Base-by-base conservation (phyloP, 2,888 invertebrate species). In the Carcina quercana region DNA sequence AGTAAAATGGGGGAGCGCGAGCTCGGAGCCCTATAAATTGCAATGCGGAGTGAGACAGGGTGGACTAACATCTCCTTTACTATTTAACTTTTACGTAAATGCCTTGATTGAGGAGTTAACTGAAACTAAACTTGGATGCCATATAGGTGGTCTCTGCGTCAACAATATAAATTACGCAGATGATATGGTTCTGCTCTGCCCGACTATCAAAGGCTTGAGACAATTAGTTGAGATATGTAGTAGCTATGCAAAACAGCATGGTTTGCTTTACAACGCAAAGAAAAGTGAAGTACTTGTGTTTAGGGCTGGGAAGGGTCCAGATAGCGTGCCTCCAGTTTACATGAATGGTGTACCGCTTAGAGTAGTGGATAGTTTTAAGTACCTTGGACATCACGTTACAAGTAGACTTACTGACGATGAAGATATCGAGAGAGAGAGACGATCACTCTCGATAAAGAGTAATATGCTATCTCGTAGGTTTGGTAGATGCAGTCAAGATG, bases 11-110 rank as follows among this genome's bases (percentile, higher is more conserved):
- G 37, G 14, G 2, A 21, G 17, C 8, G 15, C 27, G 5, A 8
- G 29, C 6, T 37, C 35, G 10, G 30, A 32, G 11, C 26, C 13
- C n/a, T 38, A 34, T 25, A 22, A 22, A 17, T 15, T 38, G 34
- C 30, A 31, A 17, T 42, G 40, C 27, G 40, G 39, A n/a, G 40
- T 40, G 25, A 37, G 40, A 17, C 42, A 42, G 36, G 33, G 37
- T 7, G 29, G 29, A 2, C 15, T 29, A 13, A 29, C 29, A 3
- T 29, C 29, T 8, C 22, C 29, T 2, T 3, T 8, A 3, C 29
- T 29, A 5, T 29, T 29, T 13, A 29, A 29, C 22, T n/a, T 29
- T 3, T 29, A 29, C 13, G 10, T 29, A 5, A 29, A 29, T 13
- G n/a, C 5, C 12, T n/a, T 29, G 21, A 19, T 29, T n/a, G 29